phyloP scores from a whole-genome alignment of 2,888 invertebrate genomes.

The Seladonia tumulorum region DNA sequence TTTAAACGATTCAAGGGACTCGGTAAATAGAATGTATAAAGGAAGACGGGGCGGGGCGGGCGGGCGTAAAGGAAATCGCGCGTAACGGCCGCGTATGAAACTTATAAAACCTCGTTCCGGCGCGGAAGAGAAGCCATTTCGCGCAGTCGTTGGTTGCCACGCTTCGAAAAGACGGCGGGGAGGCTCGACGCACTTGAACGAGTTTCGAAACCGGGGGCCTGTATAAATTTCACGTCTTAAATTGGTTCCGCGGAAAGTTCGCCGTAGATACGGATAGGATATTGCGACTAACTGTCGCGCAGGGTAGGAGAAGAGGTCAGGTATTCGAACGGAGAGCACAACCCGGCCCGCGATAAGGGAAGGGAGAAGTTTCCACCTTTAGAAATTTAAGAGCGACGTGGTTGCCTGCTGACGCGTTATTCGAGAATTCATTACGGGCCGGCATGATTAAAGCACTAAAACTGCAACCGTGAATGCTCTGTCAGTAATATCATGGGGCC shows the following conservation, averaged over 20 bases:
- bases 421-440: slow-evolving; percentile 55
- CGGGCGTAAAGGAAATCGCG: slow-evolving; percentile 20
- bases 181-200: slow-evolving; percentile 51
- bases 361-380: slow-evolving; percentile 38
- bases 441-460: slow-evolving; percentile 34
- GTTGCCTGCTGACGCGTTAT: slow-evolving; percentile 39
- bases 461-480: slow-evolving; percentile 36
- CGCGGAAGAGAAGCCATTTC: slow-evolving; percentile 17
- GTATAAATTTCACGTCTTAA: slow-evolving; percentile 78
- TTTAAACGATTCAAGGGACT: slow-evolving; percentile 43
- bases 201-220: slow-evolving; percentile 74
- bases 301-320: not conserved
- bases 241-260: slow-evolving; percentile 63
- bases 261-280: slow-evolving; percentile 46
- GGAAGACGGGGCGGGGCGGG: not conserved
- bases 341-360: slow-evolving; percentile 26
- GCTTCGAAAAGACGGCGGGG: slow-evolving; percentile 17
- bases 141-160: slow-evolving; percentile 15
- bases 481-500: slow-evolving; percentile 17
- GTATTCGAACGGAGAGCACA: slow-evolving; percentile 31
- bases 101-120: slow-evolving; percentile 41
- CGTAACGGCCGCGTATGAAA: slow-evolving; percentile 45
- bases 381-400: slow-evolving; percentile 42
- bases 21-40: slow-evolving; percentile 50
- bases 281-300: slow-evolving; percentile 35